Evolutionary conservation across 2,113 vertebrate species (phyloP).

Genomic region (Sapajus apella): DNA sequence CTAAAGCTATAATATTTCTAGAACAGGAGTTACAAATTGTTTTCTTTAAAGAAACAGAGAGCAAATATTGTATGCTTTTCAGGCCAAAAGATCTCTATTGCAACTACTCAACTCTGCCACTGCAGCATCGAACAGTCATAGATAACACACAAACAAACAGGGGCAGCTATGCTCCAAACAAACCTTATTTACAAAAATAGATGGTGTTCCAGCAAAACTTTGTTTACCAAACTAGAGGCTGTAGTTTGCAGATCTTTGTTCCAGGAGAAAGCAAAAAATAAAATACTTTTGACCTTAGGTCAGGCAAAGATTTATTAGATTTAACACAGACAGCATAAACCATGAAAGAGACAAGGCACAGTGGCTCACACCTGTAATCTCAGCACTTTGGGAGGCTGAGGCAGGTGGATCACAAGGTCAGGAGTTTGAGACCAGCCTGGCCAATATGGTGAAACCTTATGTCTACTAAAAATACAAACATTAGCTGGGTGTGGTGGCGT

Average conservation of each 20-base stretch:
- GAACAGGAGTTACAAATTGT: background rate
- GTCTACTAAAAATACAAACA: too few relatives aligned
- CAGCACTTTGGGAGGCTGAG: too few relatives aligned
- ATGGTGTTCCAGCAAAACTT: background rate
- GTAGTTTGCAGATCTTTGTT: background rate
- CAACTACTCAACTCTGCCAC: background rate
- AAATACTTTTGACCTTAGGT: background rate
- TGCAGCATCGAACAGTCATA: background rate
- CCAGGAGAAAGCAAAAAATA: background rate
- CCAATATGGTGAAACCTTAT: too few relatives aligned
- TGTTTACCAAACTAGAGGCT: background rate
- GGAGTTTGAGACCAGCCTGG: too few relatives aligned
- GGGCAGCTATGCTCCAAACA: background rate
- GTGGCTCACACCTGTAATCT: too few relatives aligned
- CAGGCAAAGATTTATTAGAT: background rate
- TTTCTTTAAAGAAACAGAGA: background rate
- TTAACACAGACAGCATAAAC: background rate
- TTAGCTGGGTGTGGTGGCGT: too few relatives aligned
- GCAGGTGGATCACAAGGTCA: too few relatives aligned
- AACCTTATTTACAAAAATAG: background rate
- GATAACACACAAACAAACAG: background rate
- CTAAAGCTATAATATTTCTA: background rate
- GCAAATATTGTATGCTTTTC: background rate
- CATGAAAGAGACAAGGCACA: background rate
- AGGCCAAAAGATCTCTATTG: background rate